phyloP scores from a whole-genome alignment of 2,888 invertebrate genomes.

The Blastobasis lacticolella region DNA sequence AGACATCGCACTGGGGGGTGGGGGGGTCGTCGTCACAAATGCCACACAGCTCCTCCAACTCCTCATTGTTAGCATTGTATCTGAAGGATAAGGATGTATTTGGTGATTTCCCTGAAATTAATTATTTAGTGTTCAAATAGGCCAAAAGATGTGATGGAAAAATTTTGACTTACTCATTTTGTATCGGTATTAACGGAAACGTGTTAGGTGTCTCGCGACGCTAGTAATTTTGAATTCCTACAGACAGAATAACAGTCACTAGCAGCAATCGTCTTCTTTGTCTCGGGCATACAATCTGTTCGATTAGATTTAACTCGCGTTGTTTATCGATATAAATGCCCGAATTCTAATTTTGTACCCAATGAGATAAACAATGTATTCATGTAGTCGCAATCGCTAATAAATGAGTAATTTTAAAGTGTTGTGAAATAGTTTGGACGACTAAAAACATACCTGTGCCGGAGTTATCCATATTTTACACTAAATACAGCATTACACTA shows the following conservation, averaged over 20 bases:
- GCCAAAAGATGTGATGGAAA: slow-evolving; percentile 2
- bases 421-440: slow-evolving; percentile 11
- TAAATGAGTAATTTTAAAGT: slow-evolving; percentile 16
- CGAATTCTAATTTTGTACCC: background rate
- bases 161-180: slow-evolving; percentile 10
- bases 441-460: slow-evolving; percentile 42
- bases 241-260: no score
- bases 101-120: slow-evolving; percentile 56
- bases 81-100: slow-evolving; percentile 76
- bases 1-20: slow-evolving; percentile 60
- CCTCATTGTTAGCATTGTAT: slow-evolving; percentile 85
- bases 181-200: background rate
- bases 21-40: slow-evolving; percentile 75
- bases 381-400: slow-evolving; percentile 47
- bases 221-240: no score
- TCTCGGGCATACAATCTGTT: no score
- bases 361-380: background rate
- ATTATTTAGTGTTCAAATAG: slow-evolving; percentile 1
- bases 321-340: background rate
- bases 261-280: no score
- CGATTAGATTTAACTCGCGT: no score
- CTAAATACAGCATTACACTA: background rate
- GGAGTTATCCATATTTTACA: slow-evolving; percentile 51
- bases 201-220: no score
- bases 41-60: slow-evolving; percentile 79